A percentile compares a stretch with the other conserved stretches of the same genome.
These are phyloP conservation scores for Trichosurus vulpecula DNA, from an alignment of 2,797 vertebrate species.

Conservation along the genomic window DNA sequence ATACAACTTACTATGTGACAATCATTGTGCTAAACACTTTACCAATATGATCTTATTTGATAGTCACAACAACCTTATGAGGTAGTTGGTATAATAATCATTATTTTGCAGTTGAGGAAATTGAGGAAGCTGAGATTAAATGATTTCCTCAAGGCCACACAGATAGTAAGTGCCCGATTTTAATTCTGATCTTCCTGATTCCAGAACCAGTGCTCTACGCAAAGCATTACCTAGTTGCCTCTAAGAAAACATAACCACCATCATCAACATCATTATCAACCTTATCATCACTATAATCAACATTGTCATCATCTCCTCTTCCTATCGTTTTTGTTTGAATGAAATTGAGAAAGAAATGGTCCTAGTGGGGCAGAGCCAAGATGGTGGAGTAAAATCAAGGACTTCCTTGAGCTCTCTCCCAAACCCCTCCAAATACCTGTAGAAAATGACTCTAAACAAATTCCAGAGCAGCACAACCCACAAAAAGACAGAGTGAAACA, in stretches of 20 bases:
- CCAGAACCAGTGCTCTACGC: background rate
- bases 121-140: background rate
- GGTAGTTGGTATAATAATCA: background rate
- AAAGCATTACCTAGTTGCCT: background rate
- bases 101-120: background rate
- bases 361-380: too few relatives aligned
- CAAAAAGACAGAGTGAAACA: too few relatives aligned
- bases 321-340: too few relatives aligned
- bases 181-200: background rate
- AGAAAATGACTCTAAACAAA: too few relatives aligned
- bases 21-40: background rate
- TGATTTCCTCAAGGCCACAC: background rate
- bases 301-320: too few relatives aligned
- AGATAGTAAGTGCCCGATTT: background rate
- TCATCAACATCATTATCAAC: background rate
- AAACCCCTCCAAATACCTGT: too few relatives aligned
- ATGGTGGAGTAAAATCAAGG: too few relatives aligned
- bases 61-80: background rate
- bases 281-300: too few relatives aligned
- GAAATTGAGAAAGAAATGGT: too few relatives aligned
- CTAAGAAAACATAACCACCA: background rate
- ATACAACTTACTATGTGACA: background rate
- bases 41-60: background rate
- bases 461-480: too few relatives aligned
- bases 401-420: too few relatives aligned